A percentile compares a stretch with the other conserved stretches of the same genome.
These are phyloP conservation scores for Amphibalanus amphitrite DNA, from an alignment of 1,140 invertebrate species.

Conservation along the genomic window DNA sequence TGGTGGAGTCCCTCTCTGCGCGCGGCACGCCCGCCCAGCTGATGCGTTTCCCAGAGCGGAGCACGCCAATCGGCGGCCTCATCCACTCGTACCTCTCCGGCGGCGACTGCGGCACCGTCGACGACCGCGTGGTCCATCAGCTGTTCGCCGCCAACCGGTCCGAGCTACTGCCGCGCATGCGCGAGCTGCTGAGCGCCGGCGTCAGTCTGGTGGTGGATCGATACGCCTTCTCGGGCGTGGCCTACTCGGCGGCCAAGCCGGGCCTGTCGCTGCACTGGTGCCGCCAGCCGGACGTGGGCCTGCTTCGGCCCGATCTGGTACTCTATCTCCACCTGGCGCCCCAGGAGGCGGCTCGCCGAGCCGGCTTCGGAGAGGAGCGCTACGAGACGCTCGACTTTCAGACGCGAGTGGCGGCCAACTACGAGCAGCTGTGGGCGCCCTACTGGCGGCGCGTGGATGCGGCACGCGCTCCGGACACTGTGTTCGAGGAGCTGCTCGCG, in stretches of 20 bases:
- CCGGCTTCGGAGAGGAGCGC: constrained; percentile 67
- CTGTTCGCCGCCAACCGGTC: constrained; percentile 77
- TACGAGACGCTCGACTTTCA: constrained; percentile 64
- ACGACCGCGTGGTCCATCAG: constrained; percentile 70
- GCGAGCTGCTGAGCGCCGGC: constrained; percentile 43
- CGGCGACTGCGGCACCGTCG: constrained; percentile 37
- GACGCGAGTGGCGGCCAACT: constrained; percentile 47
- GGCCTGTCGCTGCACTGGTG: constrained; percentile 65
- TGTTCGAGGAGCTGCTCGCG: not conserved
- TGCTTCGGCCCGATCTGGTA: constrained; percentile 73
- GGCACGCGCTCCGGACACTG: not conserved
- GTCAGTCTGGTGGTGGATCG: constrained; percentile 69
- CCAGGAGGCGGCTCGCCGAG: constrained; percentile 38
- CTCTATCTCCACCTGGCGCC: constrained; percentile 50
- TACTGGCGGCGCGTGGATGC: constrained; percentile 2
- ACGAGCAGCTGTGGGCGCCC: constrained; percentile 32
- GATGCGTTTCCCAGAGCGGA: constrained; percentile 41
- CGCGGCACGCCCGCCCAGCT: constrained; percentile 22
- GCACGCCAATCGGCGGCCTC: constrained; percentile 56
- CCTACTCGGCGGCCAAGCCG: constrained; percentile 61
- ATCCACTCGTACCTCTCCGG: constrained; percentile 54
- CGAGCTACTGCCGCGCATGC: constrained; percentile 36
- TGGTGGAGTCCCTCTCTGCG: constrained; percentile 36
- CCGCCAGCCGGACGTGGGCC: constrained; percentile 55
- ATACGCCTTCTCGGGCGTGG: constrained; percentile 75